phyloP scores from a whole-genome alignment of 2,888 invertebrate genomes.

The Nomada hirtipes region DNA sequence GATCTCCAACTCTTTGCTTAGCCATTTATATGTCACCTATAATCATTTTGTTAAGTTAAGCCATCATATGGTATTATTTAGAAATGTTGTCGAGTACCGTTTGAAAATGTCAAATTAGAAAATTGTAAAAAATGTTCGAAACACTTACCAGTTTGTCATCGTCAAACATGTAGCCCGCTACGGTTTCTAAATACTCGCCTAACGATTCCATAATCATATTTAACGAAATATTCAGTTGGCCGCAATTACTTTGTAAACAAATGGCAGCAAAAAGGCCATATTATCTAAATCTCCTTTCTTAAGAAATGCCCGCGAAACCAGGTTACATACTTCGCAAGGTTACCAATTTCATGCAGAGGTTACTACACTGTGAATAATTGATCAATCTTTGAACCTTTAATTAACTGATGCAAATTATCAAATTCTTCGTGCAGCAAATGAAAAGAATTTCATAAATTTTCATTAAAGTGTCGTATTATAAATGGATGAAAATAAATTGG shows the following conservation, averaged over 20 bases:
- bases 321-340: neutral
- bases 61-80: neutral
- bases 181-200: slow-evolving; percentile 71
- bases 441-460: neutral
- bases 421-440: neutral
- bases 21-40: slow-evolving; percentile 85
- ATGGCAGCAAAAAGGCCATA: neutral
- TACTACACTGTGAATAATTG: neutral
- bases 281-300: neutral
- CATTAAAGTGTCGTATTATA: no score
- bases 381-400: neutral
- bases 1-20: slow-evolving; percentile 83
- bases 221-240: neutral
- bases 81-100: neutral
- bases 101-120: neutral
- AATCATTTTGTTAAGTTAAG: neutral
- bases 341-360: slow-evolving; percentile 20
- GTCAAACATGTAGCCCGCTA: slow-evolving; percentile 74
- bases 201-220: slow-evolving; percentile 67
- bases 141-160: slow-evolving; percentile 77
- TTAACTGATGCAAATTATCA: neutral
- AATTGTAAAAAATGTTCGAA: neutral
- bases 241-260: neutral
- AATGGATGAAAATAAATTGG: no score
- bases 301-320: slow-evolving; percentile 1